phyloP scores from a whole-genome alignment of 2,888 invertebrate genomes.

The Conomelus anceps region DNA sequence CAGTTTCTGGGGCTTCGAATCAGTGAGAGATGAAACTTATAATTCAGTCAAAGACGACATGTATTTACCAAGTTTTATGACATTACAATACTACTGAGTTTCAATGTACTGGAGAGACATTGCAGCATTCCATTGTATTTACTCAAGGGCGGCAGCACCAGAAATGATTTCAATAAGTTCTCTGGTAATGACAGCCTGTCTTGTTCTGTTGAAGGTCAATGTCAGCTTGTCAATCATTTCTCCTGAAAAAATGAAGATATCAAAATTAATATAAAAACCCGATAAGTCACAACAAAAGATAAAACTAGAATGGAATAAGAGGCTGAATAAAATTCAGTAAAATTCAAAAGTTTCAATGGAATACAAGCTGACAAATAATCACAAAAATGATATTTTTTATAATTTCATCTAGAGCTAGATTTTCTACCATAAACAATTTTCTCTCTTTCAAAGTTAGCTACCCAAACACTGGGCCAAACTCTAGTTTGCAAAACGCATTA shows the following conservation, averaged over 20 bases:
- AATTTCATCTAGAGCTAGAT: too few relatives aligned
- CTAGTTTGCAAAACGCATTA: too few relatives aligned
- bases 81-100: not conserved
- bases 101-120: not conserved
- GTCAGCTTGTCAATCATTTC: slow-evolving; percentile 99
- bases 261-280: not conserved
- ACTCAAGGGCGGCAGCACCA: slow-evolving; percentile 79
- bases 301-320: not conserved
- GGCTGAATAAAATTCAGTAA: not conserved
- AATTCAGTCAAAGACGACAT: too few relatives aligned
- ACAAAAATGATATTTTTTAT: too few relatives aligned
- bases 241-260: slow-evolving; percentile 20
- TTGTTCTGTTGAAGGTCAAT: slow-evolving; percentile 93
- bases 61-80: not conserved
- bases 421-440: too few relatives aligned
- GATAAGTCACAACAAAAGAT: not conserved
- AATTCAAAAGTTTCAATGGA: not conserved
- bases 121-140: slow-evolving; percentile 15
- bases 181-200: slow-evolving; percentile 96
- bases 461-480: too few relatives aligned
- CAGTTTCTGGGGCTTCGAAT: not conserved
- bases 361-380: too few relatives aligned
- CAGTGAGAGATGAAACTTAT: not conserved
- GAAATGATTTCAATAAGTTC: slow-evolving; percentile 99
- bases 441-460: too few relatives aligned